A percentile compares a stretch with the other conserved stretches of the same genome.
These are phyloP conservation scores for Cylindroiulus punctatus DNA, from an alignment of 2,888 invertebrate species.

Conservation along the genomic window DNA sequence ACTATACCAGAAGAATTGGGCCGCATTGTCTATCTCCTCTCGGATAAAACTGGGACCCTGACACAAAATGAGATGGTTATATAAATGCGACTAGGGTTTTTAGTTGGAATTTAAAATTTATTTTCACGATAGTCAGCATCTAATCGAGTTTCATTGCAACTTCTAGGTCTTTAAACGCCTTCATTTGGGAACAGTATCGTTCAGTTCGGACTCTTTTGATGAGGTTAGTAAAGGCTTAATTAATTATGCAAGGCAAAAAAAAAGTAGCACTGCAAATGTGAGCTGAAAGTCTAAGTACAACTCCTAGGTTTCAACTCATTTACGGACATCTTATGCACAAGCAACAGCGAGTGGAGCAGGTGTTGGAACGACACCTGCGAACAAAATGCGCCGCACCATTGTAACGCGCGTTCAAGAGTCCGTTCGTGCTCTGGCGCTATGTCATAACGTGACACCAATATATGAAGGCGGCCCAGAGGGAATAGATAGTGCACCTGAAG, in stretches of 20 bases:
- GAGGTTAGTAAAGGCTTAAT: constrained; percentile 70
- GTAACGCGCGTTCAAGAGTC: constrained; percentile 85
- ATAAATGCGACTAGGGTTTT: not conserved
- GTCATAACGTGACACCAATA: constrained; percentile 99
- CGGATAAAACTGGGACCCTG: constrained; percentile 97
- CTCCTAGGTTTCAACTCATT: constrained; percentile 67
- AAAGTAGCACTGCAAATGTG: not conserved
- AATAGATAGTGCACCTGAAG: constrained; percentile 58
- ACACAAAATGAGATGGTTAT: constrained; percentile 96
- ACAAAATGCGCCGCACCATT: constrained; percentile 74
- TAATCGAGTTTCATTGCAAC: not conserved
- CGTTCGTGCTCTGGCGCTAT: constrained; percentile 92
- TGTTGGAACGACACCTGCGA: constrained; percentile 57
- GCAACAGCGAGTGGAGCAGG: constrained; percentile 37
- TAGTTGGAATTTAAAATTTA: not conserved
- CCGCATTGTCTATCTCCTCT: constrained; percentile 93
- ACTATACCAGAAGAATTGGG: constrained; percentile 99
- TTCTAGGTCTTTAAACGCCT: constrained; percentile 83
- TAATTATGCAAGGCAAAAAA: too few species aligned
- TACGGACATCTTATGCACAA: constrained; percentile 67
- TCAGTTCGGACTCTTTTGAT: constrained; percentile 85
- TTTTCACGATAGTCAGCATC: not conserved
- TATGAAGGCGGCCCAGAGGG: constrained; percentile 73
- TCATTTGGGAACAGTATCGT: constrained; percentile 92
- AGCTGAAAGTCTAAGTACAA: not conserved